These are phyloP conservation scores for Lepilemur septentrionalis DNA, from an alignment of 2,797 vertebrate species.

Conservation along the genomic window DNA sequence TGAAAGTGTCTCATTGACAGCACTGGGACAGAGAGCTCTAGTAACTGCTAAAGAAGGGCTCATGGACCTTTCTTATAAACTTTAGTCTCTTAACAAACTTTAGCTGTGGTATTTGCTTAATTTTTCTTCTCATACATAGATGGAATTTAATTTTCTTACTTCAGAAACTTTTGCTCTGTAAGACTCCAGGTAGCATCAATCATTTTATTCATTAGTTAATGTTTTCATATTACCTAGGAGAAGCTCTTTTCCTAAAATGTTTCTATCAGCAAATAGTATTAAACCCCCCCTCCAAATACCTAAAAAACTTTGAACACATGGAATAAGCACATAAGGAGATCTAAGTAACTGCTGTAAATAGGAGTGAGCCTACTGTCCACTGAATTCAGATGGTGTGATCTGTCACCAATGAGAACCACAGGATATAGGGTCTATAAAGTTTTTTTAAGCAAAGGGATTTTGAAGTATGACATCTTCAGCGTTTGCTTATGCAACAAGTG, in stretches of 20 bases:
- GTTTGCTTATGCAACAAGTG: background rate
- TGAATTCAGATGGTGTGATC: background rate
- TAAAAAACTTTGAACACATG: background rate
- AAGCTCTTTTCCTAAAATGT: conserved; percentile 5
- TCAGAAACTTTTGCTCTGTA: background rate
- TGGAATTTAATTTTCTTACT: conserved; percentile 37
- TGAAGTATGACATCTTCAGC: background rate
- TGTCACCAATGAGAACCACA: background rate
- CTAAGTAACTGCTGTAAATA: background rate
- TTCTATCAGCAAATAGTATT: background rate
- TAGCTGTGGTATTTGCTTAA: background rate
- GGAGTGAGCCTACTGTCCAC: background rate
- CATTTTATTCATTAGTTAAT: background rate
- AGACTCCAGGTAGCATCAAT: background rate
- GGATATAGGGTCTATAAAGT: background rate
- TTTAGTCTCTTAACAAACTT: conserved; percentile 35
- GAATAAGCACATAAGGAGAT: background rate
- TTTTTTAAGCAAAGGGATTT: background rate
- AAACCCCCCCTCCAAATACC: background rate
- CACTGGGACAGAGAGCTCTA: background rate
- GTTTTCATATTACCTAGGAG: background rate
- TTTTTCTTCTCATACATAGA: background rate
- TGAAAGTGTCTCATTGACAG: background rate
- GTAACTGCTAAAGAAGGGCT: background rate
- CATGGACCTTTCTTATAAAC: background rate